Percentiles rank a stretch among this genome's conserved stretches.
phyloP scores from a whole-genome alignment of 2,113 vertebrate species.

The Brevimyrus niger region DNA sequence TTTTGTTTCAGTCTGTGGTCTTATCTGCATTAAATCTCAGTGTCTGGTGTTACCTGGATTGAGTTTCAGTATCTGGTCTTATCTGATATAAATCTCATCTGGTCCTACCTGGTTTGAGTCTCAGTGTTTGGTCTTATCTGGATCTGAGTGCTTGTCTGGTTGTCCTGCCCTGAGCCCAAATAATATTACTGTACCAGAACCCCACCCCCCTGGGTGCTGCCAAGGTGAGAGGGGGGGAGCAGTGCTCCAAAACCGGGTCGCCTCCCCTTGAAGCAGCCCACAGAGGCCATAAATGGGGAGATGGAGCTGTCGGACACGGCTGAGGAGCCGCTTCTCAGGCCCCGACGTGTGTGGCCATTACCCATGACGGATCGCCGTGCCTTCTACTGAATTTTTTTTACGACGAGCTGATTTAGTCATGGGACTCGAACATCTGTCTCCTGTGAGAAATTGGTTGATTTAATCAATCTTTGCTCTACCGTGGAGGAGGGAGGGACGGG shows the following conservation, averaged over 20 bases:
- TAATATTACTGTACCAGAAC: background rate
- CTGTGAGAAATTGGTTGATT: slow-evolving; percentile 48
- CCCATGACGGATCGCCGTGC: slow-evolving; percentile 34
- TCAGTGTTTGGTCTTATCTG: background rate
- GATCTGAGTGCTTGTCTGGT: background rate
- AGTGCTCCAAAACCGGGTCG: background rate
- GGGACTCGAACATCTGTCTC: slow-evolving; percentile 38
- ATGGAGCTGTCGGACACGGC: slow-evolving; percentile 1
- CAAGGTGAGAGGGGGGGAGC: background rate
- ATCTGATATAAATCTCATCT: background rate
- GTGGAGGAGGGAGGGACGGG: slow-evolving; percentile 31
- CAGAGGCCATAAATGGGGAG: background rate
- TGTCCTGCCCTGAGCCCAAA: background rate
- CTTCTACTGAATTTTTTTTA: slow-evolving; percentile 46
- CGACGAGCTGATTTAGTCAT: slow-evolving; percentile 46
- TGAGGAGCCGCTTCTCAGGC: background rate
- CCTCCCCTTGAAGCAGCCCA: background rate
- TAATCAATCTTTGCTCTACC: slow-evolving; percentile 42
- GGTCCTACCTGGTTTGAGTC: background rate
- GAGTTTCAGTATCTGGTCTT: background rate
- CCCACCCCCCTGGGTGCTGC: background rate
- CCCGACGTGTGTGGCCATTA: slow-evolving; percentile 19
- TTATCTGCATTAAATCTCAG: background rate
- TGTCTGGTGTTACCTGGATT: background rate
- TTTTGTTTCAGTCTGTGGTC: background rate